Evolutionary conservation across 2,113 vertebrate species (phyloP), one percentile per base, ranked within the genome.

Genomic region (Calidris pygmaea): DNA sequence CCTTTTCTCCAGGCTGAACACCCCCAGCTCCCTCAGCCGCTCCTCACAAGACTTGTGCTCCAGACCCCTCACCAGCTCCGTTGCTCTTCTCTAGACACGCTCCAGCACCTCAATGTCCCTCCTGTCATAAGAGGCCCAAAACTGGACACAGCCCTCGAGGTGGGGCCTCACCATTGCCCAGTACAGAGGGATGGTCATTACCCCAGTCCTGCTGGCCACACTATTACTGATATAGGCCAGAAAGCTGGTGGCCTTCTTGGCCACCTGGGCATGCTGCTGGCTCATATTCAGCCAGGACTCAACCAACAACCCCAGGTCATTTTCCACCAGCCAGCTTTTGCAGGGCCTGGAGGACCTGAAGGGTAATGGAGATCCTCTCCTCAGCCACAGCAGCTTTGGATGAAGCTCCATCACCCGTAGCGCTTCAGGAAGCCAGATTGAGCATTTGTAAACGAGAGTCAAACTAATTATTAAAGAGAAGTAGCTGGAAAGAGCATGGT

Each of bases 401-500:
- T 29, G 67, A 86, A 88, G 75, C 62, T 53, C 13, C 1, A 0
- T 26, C 78, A 73, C 26, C 45, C 52, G 7, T 2, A 67, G 66
- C 27, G 24, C 32, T 9, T 37, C 2, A 0, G 27, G 73, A 81
- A 85, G 22, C 27, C 70, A 67, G 75, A 6, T 24, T 5, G 41
- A 75, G 66, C 29, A 8, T 6, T 71, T 26, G 58, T 29, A 16
- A 79, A n/a, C 29, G 32, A 10, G 19, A 59, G 6, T 18, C 73
- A 60, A 53, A 4, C 7, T 21, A 5, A 45, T 39, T 45, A 75
- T 27, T 52, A 14, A 65, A 90, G 39, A 3, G 32, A 47, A 85
- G 82, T 7, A 26, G 79, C 58, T 32, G 83, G 67, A 45, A 85
- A 60, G 71, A 72, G 62, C 2, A 0, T 0, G 1, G 26, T 9